These are phyloP conservation scores for Drosophila gaucha DNA, from an alignment of 2,888 invertebrate genomes.

Conservation along the genomic window DNA sequence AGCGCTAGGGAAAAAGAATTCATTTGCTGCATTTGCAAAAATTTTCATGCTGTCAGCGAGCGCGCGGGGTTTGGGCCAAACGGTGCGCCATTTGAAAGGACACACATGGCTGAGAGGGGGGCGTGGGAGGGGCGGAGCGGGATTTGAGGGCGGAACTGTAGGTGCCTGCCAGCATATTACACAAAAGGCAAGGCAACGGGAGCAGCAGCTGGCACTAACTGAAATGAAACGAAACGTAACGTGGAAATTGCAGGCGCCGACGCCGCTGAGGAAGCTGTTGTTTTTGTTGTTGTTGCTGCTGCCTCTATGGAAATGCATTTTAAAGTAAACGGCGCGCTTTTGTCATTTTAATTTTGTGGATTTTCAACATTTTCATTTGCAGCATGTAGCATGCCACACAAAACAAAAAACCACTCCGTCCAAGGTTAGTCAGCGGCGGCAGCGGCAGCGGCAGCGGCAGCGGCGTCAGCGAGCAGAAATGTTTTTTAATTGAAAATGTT, in stretches of 20 bases:
- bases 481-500: conserved; percentile 75
- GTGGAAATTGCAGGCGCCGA: conserved; percentile 70
- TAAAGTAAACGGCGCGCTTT: conserved; percentile 75
- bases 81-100: conserved; percentile 49
- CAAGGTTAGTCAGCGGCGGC: conserved; percentile 56
- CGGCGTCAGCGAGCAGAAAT: conserved; percentile 31
- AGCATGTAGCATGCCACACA: conserved; percentile 43
- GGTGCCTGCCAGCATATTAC: conserved; percentile 53
- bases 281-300: neutral
- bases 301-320: conserved; percentile 74
- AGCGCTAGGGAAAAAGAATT: conserved; percentile 69
- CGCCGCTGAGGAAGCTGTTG: conserved; percentile 16
- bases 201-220: conserved; percentile 79
- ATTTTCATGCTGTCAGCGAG: conserved; percentile 58
- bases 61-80: conserved; percentile 5
- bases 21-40: conserved; percentile 81
- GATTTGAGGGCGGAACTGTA: neutral
- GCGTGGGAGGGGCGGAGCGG: neutral
- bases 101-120: conserved; percentile 39
- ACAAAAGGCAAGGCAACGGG: conserved; percentile 62
- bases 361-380: conserved; percentile 73
- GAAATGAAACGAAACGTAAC: conserved; percentile 80
- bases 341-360: conserved; percentile 81
- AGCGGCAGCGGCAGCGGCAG: conserved; percentile 4
- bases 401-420: conserved; percentile 14